Evolutionary conservation across 2,113 vertebrate genomes (phyloP).

Genomic region (Atherinomorus stipes): DNA sequence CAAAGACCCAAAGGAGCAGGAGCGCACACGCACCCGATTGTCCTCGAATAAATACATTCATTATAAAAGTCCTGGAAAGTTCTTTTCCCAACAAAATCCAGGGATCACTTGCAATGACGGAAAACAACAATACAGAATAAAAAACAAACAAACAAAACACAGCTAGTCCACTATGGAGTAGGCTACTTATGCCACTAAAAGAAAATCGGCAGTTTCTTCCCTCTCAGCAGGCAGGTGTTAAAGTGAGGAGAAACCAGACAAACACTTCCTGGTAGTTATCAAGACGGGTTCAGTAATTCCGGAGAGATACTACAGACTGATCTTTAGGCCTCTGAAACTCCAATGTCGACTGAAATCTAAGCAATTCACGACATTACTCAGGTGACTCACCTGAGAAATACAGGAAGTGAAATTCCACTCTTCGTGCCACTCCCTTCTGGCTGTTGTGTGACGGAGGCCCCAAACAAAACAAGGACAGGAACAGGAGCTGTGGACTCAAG

Average conservation of each 20-base stretch:
- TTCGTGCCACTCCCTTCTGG: conserved; percentile 59
- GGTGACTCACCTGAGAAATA: conserved; percentile 73
- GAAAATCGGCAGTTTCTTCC: background rate
- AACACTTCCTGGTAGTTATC: background rate
- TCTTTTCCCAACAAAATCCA: background rate
- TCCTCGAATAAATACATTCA: conserved; percentile 29
- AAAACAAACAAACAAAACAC: too few species aligned
- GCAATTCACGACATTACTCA: conserved; percentile 31
- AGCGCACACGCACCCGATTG: conserved; percentile 6
- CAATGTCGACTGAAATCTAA: conserved; percentile 10
- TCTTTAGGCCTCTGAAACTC: background rate
- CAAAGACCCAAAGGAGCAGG: conserved; percentile 6
- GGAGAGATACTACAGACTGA: fast-evolving
- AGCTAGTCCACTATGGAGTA: background rate
- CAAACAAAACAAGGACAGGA: conserved; percentile 7
- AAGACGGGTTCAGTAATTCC: background rate
- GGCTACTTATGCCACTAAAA: conserved; percentile 18
- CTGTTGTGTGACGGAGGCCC: background rate
- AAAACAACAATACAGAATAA: background rate
- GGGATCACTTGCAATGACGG: background rate
- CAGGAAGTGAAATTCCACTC: conserved; percentile 86
- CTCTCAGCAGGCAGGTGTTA: background rate
- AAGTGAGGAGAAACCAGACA: background rate
- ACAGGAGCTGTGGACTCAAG: background rate
- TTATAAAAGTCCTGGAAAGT: conserved; percentile 14